Conservation (phyloP, 2,888 invertebrate genomes). For the Agonopterix subpropinquella region DNA sequence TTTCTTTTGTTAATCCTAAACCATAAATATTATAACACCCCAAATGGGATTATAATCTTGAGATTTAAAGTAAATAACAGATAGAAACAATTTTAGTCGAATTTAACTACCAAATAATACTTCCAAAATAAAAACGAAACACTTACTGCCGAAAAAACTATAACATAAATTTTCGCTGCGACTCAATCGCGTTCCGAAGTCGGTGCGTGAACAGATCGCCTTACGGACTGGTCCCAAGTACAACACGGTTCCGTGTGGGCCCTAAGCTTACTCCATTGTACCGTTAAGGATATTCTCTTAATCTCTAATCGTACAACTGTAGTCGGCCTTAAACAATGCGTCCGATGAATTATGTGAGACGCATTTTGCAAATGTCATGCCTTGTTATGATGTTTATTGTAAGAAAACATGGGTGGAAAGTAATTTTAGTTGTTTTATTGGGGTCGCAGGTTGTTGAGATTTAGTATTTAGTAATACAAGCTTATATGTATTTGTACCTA, state of each 20-base stretch:
- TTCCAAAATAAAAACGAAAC: too few relatives aligned
- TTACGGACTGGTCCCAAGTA: slow-evolving; percentile 12
- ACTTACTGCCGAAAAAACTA: too few relatives aligned
- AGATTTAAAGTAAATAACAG: too few relatives aligned
- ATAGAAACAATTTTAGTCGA: too few relatives aligned
- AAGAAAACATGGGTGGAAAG: background rate
- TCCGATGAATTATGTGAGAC: slow-evolving; percentile 53
- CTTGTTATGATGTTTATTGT: slow-evolving; percentile 32
- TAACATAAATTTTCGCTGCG: background rate
- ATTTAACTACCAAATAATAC: too few relatives aligned
- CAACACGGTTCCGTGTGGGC: slow-evolving; percentile 43
- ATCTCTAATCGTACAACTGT: slow-evolving; percentile 63
- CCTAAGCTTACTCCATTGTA: slow-evolving; percentile 24
- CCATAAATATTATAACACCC: too few relatives aligned
- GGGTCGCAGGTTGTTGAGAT: too few relatives aligned
- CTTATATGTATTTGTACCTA: too few relatives aligned
- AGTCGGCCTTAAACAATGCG: slow-evolving; percentile 50
- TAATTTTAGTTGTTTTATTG: background rate
- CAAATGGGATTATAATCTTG: too few relatives aligned
- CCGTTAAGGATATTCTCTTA: slow-evolving; percentile 63
- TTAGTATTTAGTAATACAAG: too few relatives aligned
- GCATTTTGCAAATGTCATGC: slow-evolving; percentile 54
- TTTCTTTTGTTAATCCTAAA: too few relatives aligned
- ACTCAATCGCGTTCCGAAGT: slow-evolving; percentile 12
- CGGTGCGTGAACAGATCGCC: slow-evolving; percentile 15